phyloP scores from a whole-genome alignment of 37 sponge, comb jelly and placozoan species.

The Aphrocallistes beatrix region DNA sequence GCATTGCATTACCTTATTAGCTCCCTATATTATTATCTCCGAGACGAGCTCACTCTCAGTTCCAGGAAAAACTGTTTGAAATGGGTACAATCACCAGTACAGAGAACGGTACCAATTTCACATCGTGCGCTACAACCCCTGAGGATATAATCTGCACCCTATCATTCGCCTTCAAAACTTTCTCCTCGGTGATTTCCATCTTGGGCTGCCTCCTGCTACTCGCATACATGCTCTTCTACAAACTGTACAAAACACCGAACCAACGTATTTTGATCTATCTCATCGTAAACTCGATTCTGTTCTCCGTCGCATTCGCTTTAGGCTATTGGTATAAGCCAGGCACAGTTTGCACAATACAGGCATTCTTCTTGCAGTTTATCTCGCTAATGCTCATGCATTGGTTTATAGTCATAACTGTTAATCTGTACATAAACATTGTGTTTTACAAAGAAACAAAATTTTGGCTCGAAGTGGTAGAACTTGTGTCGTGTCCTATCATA shows the following conservation, averaged over 20 bases:
- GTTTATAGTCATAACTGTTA: neutral
- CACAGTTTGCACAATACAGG: neutral
- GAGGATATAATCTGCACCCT: neutral
- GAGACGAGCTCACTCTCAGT: too few species aligned
- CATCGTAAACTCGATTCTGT: neutral
- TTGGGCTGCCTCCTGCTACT: neutral
- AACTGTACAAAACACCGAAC: neutral
- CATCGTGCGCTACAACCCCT: too few species aligned
- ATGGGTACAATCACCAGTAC: too few species aligned
- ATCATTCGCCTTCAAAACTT: neutral
- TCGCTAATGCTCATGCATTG: neutral
- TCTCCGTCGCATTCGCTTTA: neutral
- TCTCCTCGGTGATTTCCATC: neutral
- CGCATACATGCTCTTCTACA: neutral
- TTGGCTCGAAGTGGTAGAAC: neutral
- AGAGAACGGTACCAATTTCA: too few species aligned
- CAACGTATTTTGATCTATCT: neutral
- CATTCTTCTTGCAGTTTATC: neutral
- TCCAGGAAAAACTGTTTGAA: too few species aligned
- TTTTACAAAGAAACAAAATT: neutral
- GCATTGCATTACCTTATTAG: too few species aligned
- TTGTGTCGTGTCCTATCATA: neutral
- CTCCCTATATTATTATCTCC: too few species aligned
- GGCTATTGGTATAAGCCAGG: constrained; percentile 7
- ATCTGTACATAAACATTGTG: constrained; percentile 5